These are phyloP conservation scores for Monodelphis domestica DNA, from an alignment of 2,797 vertebrate genomes.

Conservation along the genomic window DNA sequence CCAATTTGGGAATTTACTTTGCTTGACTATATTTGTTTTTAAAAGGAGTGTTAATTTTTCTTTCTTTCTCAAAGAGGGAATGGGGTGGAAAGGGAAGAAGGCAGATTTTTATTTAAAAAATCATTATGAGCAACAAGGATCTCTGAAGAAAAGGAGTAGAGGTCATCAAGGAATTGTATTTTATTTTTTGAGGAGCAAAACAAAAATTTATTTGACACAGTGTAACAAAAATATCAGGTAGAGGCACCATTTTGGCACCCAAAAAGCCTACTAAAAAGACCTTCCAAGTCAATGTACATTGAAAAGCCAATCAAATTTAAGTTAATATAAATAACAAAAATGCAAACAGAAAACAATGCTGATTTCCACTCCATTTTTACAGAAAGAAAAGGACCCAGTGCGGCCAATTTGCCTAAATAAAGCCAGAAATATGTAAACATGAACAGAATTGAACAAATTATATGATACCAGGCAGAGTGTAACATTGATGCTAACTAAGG, in stretches of 20 bases:
- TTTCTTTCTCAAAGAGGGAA: not conserved
- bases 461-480: not conserved
- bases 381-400: not conserved
- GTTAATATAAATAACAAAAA: conserved; percentile 1
- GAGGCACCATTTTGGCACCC: conserved; percentile 42
- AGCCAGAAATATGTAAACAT: conserved; percentile 2
- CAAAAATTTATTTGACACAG: conserved; percentile 63
- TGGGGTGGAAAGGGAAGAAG: not conserved
- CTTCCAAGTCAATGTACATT: not conserved
- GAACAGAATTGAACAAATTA: conserved; percentile 31
- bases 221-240: conserved; percentile 26
- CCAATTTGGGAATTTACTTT: not conserved
- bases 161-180: not conserved
- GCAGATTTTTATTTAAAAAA: not conserved
- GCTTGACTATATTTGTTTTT: not conserved
- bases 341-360: not conserved
- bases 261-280: not conserved
- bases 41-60: not conserved
- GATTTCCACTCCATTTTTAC: conserved; percentile 27
- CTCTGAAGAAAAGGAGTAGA: not conserved
- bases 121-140: too few species aligned
- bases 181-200: conserved; percentile 57
- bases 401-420: not conserved
- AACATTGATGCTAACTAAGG: not conserved
- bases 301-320: not conserved